phyloP scores from a whole-genome alignment of 2,113 vertebrate species.

The Xiphophorus hellerii region DNA sequence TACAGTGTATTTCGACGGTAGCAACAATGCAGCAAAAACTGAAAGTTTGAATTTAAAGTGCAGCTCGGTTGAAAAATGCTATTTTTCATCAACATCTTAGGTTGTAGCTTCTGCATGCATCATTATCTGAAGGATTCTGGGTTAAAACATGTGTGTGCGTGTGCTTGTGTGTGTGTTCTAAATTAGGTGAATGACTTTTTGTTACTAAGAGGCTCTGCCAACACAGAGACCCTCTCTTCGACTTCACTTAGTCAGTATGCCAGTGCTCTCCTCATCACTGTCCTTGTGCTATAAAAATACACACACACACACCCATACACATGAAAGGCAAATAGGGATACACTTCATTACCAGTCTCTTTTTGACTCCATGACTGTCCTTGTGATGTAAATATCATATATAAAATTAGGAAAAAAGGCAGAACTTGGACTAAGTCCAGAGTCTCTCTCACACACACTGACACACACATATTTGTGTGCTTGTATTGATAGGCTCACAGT shows the following conservation, averaged over 20 bases:
- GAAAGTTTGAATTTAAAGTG: conserved; percentile 25
- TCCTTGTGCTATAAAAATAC: conserved; percentile 73
- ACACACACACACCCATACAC: conserved; percentile 34
- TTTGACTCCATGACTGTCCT: conserved; percentile 53
- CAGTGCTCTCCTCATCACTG: conserved; percentile 63
- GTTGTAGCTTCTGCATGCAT: not conserved
- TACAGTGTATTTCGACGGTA: conserved; percentile 48
- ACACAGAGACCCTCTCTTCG: conserved; percentile 72
- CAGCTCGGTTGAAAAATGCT: conserved; percentile 22
- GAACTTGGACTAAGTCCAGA: conserved; percentile 42
- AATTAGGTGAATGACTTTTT: conserved; percentile 76
- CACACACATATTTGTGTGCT: not conserved
- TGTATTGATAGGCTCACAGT: not conserved
- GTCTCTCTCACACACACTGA: not conserved
- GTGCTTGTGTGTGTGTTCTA: conserved; percentile 43
- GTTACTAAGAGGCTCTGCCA: conserved; percentile 66
- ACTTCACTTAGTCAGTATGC: conserved; percentile 73
- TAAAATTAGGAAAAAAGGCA: conserved; percentile 33
- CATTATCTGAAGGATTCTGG: conserved; percentile 20
- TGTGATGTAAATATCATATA: conserved; percentile 57
- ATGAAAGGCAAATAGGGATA: conserved; percentile 38
- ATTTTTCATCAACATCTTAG: conserved; percentile 12
- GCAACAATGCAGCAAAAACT: conserved; percentile 40
- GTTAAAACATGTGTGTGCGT: conserved; percentile 12
- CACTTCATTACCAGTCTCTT: conserved; percentile 52